Percentiles rank a stretch among this genome's conserved stretches.
Evolutionary conservation across 2,888 invertebrate genomes (phyloP).

Genomic region (Drosophila antonietae): DNA sequence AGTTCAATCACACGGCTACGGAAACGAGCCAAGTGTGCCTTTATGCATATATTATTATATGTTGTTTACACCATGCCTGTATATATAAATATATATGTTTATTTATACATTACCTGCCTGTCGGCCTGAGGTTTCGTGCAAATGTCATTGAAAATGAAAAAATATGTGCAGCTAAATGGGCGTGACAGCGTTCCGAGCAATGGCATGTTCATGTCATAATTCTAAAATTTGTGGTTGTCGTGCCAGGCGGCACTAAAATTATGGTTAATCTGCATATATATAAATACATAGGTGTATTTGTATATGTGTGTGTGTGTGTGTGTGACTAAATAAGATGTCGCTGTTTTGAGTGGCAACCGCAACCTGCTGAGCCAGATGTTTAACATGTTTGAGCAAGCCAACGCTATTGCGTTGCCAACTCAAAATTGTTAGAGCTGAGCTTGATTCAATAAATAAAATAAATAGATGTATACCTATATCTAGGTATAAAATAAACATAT

Average conservation of each 20-base stretch:
- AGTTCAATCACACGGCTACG: slow-evolving; percentile 1
- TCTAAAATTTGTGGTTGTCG: slow-evolving; percentile 70
- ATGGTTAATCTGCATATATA: slow-evolving; percentile 33
- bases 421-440: neutral
- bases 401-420: neutral
- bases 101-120: slow-evolving; percentile 35
- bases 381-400: slow-evolving; percentile 12
- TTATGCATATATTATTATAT: slow-evolving; percentile 16
- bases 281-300: neutral
- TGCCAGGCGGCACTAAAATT: slow-evolving; percentile 56
- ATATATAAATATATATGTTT: slow-evolving; percentile 11
- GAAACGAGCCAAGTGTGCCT: slow-evolving; percentile 1
- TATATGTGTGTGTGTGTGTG: slow-evolving; percentile 1
- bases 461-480: neutral
- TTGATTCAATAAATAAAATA: neutral
- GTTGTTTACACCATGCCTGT: slow-evolving; percentile 2
- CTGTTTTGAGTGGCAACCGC: slow-evolving; percentile 30
- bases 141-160: slow-evolving; percentile 47
- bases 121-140: slow-evolving; percentile 32
- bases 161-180: slow-evolving; percentile 51
- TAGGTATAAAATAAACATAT: neutral
- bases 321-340: slow-evolving; percentile 16
- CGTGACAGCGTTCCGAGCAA: slow-evolving; percentile 31
- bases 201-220: slow-evolving; percentile 64
- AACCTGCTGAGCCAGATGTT: slow-evolving; percentile 34